A percentile compares a stretch with the other conserved stretches of the same genome.
These are phyloP conservation scores for Drosophila hawaiiensis DNA, from an alignment of 2,888 invertebrate species.

Conservation along the genomic window DNA sequence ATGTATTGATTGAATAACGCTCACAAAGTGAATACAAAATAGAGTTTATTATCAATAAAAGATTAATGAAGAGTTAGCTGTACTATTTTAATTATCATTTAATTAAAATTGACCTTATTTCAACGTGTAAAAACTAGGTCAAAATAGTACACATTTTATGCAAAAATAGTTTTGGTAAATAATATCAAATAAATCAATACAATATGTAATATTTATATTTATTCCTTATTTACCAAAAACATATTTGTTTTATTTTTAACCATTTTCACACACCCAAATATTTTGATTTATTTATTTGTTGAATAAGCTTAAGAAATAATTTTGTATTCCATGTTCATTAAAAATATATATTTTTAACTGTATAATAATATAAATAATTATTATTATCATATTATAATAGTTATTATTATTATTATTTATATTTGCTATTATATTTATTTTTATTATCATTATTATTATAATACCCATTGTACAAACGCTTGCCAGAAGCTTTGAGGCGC, in stretches of 20 bases:
- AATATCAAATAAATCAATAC: neutral
- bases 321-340: too few species aligned
- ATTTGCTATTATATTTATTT: neutral
- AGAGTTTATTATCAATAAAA: neutral
- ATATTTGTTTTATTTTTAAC: neutral
- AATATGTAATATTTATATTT: neutral
- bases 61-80: neutral
- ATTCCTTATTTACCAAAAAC: neutral
- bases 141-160: neutral
- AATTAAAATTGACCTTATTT: neutral
- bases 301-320: neutral
- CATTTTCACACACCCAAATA: neutral
- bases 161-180: neutral
- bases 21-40: neutral
- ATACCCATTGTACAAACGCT: slow-evolving; percentile 24
- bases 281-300: neutral
- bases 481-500: slow-evolving; percentile 10
- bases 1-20: neutral
- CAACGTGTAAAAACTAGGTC: neutral
- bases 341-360: neutral
- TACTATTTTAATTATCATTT: neutral
- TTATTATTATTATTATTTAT: neutral
- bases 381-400: neutral
- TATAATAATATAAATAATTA: neutral
- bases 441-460: slow-evolving; percentile 1